These are phyloP conservation scores for Leptopilina syphax DNA, from an alignment of 2,888 invertebrate species.

Conservation along the genomic window DNA sequence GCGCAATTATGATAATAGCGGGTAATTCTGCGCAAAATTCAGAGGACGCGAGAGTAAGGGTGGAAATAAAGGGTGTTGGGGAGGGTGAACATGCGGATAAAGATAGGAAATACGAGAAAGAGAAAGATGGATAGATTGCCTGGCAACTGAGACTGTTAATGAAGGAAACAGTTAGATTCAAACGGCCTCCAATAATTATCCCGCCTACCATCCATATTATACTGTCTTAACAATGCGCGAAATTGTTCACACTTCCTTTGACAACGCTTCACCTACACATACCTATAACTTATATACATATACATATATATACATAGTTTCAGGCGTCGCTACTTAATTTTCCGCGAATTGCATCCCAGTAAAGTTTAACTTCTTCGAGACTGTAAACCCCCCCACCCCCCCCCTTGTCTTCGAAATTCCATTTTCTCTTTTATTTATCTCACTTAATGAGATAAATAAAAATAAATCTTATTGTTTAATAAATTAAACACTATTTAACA, in stretches of 20 bases:
- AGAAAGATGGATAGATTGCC: slow-evolving; percentile 58
- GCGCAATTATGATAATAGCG: slow-evolving; percentile 77
- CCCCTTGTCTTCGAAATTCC: no score
- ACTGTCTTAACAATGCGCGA: slow-evolving; percentile 74
- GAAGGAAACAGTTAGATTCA: slow-evolving; percentile 77
- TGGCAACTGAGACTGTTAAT: slow-evolving; percentile 76
- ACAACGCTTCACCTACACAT: slow-evolving; percentile 54
- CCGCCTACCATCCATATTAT: slow-evolving; percentile 71
- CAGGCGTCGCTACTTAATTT: slow-evolving; percentile 12
- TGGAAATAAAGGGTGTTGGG: slow-evolving; percentile 4
- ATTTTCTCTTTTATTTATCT: no score
- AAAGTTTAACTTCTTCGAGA: no score
- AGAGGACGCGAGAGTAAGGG: slow-evolving; percentile 47
- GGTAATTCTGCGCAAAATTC: slow-evolving; percentile 76
- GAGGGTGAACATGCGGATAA: slow-evolving; percentile 42
- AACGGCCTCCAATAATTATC: slow-evolving; percentile 77
- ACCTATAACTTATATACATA: no score
- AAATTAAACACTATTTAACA: no score
- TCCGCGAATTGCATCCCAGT: neutral
- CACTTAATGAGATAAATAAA: no score
- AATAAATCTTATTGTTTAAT: no score
- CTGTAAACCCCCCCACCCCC: no score
- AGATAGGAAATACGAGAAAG: slow-evolving; percentile 48
- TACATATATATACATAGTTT: neutral
- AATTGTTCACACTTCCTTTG: slow-evolving; percentile 77